phyloP scores from a whole-genome alignment of 2,888 invertebrate species.

The Darwinula stevensoni region DNA sequence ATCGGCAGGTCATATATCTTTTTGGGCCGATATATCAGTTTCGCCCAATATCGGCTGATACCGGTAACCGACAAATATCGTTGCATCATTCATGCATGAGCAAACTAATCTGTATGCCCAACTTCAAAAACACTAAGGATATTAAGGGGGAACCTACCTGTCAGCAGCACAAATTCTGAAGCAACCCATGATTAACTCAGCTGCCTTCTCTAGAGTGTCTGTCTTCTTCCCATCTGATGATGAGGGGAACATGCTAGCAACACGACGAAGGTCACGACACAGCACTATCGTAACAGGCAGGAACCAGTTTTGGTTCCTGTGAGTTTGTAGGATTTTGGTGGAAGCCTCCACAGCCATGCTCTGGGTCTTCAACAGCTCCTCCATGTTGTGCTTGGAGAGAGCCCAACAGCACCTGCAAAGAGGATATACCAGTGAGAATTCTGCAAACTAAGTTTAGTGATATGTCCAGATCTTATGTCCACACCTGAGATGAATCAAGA shows the following conservation, averaged over 20 bases:
- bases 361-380: conserved; percentile 43
- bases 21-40: no score
- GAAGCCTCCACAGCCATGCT: conserved; percentile 42
- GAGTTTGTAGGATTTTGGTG: conserved; percentile 47
- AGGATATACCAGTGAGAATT: conserved; percentile 3
- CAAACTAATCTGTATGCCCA: no score
- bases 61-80: no score
- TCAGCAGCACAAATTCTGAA: conserved; percentile 86
- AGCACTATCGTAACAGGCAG: conserved; percentile 71
- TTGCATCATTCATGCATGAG: no score
- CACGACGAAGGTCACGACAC: conserved; percentile 58
- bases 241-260: no score
- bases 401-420: conserved; percentile 22
- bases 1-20: no score
- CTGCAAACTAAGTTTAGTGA: conserved; percentile 3
- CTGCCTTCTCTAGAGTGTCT: conserved; percentile 65
- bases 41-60: no score
- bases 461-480: no score
- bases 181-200: conserved; percentile 68
- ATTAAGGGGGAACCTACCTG: conserved; percentile 24
- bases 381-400: conserved; percentile 20
- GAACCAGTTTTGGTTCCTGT: conserved; percentile 89
- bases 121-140: no score
- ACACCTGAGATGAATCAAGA: background rate
- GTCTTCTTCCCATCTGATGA: conserved; percentile 28